A percentile compares a stretch with the other conserved stretches of the same genome.
phyloP scores from a whole-genome alignment of 2,888 invertebrate species.

The Drosophila paranaensis region DNA sequence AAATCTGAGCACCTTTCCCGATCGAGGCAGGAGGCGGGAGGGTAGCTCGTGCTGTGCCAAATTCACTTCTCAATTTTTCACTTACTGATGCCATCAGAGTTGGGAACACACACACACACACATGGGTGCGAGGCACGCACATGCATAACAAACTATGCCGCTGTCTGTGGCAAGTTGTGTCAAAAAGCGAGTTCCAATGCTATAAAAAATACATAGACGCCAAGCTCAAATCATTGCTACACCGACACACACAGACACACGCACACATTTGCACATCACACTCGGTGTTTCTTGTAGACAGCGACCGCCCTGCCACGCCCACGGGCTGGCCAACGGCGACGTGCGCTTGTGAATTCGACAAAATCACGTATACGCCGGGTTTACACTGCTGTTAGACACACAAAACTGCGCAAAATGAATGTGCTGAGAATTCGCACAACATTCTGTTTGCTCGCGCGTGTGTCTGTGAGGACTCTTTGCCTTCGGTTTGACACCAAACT shows the following conservation, averaged over 20 bases:
- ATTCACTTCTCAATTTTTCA: slow-evolving; percentile 80
- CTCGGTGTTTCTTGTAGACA: slow-evolving; percentile 1
- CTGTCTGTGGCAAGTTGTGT: slow-evolving; percentile 63
- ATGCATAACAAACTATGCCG: slow-evolving; percentile 72
- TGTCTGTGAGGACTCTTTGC: slow-evolving; percentile 38
- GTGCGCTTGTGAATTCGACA: slow-evolving; percentile 76
- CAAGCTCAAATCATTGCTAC: slow-evolving; percentile 57
- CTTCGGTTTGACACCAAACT: slow-evolving; percentile 75
- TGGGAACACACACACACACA: slow-evolving; percentile 1
- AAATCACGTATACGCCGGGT: slow-evolving; percentile 76
- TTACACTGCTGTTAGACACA: slow-evolving; percentile 73
- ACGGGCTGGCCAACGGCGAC: slow-evolving; percentile 39
- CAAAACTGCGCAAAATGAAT: slow-evolving; percentile 64
- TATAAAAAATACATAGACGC: slow-evolving; percentile 58
- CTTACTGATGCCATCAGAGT: slow-evolving; percentile 62
- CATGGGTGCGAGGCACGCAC: slow-evolving; percentile 50
- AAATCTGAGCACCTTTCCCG: slow-evolving; percentile 68
- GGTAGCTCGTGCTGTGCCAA: slow-evolving; percentile 27
- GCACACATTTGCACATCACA: slow-evolving; percentile 52
- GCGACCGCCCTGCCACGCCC: not conserved
- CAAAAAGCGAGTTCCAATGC: slow-evolving; percentile 52
- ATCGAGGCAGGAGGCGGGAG: not conserved
- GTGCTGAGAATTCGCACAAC: slow-evolving; percentile 65
- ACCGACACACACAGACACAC: slow-evolving; percentile 24
- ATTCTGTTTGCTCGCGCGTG: slow-evolving; percentile 28